Evolutionary conservation across 1,140 invertebrate species (phyloP).

Genomic region (Drosophila kanapiae): DNA sequence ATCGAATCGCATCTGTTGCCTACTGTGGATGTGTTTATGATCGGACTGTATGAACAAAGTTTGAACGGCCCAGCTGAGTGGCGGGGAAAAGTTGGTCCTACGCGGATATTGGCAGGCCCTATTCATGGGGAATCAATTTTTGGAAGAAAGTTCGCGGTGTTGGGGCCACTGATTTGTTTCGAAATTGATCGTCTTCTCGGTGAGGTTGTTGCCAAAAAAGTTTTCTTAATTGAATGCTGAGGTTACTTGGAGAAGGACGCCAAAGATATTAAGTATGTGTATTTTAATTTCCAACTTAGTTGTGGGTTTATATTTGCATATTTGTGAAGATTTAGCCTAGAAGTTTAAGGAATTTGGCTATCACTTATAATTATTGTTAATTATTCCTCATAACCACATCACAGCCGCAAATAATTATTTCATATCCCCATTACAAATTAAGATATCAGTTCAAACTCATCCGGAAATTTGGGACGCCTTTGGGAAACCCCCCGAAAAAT

Average conservation of each 20-base stretch:
- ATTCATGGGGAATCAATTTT: slow-evolving; percentile 34
- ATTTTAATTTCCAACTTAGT: not conserved
- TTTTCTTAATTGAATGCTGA: slow-evolving; percentile 35
- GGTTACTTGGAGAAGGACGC: slow-evolving; percentile 1
- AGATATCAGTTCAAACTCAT: not conserved
- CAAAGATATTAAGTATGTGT: not conserved
- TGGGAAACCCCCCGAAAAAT: not conserved
- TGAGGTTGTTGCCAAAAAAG: slow-evolving; percentile 16
- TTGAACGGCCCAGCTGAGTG: slow-evolving; percentile 24
- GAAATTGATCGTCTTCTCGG: slow-evolving; percentile 22
- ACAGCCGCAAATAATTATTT: not conserved
- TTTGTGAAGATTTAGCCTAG: not conserved
- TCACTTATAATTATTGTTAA: not conserved
- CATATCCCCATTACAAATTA: not conserved
- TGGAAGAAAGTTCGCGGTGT: slow-evolving; percentile 19
- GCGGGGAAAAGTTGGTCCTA: slow-evolving; percentile 42
- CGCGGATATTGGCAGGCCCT: slow-evolving; percentile 19
- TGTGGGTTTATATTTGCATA: not conserved
- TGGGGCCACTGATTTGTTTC: slow-evolving; percentile 17
- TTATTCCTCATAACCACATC: not conserved
- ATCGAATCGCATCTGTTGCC: slow-evolving; percentile 55
- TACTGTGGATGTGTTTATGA: slow-evolving; percentile 54
- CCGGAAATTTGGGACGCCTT: not conserved
- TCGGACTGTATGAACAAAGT: slow-evolving; percentile 55
- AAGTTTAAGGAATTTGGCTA: not conserved